phyloP scores from a whole-genome alignment of 2,113 vertebrate genomes.

The Plestiodon gilberti region DNA sequence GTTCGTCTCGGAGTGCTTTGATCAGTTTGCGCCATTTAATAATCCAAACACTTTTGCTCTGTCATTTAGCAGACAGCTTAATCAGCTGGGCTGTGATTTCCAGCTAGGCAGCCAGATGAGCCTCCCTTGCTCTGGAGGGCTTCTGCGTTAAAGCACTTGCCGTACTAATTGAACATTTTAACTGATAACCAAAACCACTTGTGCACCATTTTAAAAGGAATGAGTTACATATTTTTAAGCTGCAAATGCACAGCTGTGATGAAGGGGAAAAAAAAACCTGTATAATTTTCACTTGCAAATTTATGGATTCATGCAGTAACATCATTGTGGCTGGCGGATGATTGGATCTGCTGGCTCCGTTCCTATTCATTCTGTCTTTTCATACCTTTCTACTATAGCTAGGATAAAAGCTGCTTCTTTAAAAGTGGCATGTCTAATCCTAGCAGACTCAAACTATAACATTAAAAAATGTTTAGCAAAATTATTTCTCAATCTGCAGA shows the following conservation, averaged over 20 bases:
- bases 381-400: conserved; percentile 56
- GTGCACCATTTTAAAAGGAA: conserved; percentile 48
- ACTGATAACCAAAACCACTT: conserved; percentile 67
- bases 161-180: conserved; percentile 60
- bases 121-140: conserved; percentile 41
- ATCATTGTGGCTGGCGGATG: conserved; percentile 61
- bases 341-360: conserved; percentile 59
- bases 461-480: conserved; percentile 2
- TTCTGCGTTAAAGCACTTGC: conserved; percentile 47
- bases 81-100: conserved; percentile 64
- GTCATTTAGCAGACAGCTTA: conserved; percentile 58
- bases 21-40: conserved; percentile 58
- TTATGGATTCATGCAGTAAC: conserved; percentile 70
- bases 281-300: conserved; percentile 75
- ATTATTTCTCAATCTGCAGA: conserved; percentile 6
- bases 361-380: conserved; percentile 62
- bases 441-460: conserved; percentile 27
- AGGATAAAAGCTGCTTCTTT: conserved; percentile 45
- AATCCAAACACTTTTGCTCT: conserved; percentile 59
- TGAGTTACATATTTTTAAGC: conserved; percentile 68
- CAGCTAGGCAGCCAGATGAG: conserved; percentile 59
- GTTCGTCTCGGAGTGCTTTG: conserved; percentile 60
- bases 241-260: conserved; percentile 72
- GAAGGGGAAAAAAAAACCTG: conserved; percentile 60
- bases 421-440: conserved; percentile 34